Conservation (phyloP, 2,888 invertebrate species). For the Exocentrus adspersus region DNA sequence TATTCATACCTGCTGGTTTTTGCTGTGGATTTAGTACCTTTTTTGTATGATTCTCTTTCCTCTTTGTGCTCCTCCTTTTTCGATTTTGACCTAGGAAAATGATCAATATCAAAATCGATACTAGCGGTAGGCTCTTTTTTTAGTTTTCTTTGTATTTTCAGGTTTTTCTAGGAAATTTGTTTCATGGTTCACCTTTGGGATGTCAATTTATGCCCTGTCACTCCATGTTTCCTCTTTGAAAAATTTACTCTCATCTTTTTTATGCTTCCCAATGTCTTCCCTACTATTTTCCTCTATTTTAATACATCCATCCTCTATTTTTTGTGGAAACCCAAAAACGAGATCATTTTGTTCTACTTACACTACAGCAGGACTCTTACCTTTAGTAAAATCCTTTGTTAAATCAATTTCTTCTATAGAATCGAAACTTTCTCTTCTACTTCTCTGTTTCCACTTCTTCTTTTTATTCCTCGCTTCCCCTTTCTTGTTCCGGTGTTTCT, state of each 20-base stretch:
- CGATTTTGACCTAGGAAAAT: background rate
- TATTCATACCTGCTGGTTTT: constrained; percentile 18
- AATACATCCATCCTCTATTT: background rate
- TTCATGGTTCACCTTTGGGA: background rate
- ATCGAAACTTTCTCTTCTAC: background rate
- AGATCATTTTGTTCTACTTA: background rate
- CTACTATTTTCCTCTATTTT: background rate
- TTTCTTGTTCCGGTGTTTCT: background rate
- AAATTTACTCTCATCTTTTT: background rate
- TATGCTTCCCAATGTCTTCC: background rate
- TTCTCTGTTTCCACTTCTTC: background rate
- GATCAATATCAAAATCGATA: no score
- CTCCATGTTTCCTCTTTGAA: background rate
- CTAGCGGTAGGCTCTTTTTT: no score
- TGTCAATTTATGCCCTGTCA: background rate
- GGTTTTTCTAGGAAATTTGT: background rate
- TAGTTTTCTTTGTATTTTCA: background rate
- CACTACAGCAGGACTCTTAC: no score
- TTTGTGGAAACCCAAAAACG: background rate
- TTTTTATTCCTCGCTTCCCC: background rate
- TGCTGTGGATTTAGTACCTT: background rate
- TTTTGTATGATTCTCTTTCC: constrained; percentile 3
- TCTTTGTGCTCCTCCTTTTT: background rate
- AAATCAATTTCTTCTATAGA: background rate
- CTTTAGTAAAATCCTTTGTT: no score